Conservation (phyloP, 2,797 vertebrate genomes). For the Kryptolebias ocellatus region DNA sequence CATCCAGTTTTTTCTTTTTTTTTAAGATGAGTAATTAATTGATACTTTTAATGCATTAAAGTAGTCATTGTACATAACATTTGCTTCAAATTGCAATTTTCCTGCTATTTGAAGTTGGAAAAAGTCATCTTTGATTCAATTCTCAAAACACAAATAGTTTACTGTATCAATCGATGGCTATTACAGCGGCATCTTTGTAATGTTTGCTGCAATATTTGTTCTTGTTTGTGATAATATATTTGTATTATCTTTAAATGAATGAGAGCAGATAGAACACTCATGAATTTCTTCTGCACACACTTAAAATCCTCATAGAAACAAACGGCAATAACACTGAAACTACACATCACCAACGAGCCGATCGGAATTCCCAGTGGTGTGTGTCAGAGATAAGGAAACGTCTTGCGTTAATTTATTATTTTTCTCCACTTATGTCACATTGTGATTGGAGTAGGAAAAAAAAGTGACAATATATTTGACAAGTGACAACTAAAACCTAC, state of each 20-base stretch:
- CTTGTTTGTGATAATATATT: background rate
- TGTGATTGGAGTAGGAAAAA: constrained; percentile 11
- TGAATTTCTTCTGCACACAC: background rate
- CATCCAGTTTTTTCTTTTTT: background rate
- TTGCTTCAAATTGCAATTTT: no score
- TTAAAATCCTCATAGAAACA: constrained; percentile 32
- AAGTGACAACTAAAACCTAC: constrained; percentile 57
- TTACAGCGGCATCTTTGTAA: background rate
- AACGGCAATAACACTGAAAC: constrained; percentile 45
- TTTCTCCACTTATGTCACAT: constrained; percentile 29
- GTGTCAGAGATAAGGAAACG: constrained; percentile 56
- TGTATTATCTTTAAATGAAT: constrained; percentile 2
- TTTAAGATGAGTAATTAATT: background rate
- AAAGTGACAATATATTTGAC: constrained; percentile 34
- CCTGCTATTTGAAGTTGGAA: background rate
- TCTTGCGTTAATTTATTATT: constrained; percentile 14
- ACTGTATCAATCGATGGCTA: no score
- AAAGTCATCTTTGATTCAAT: background rate
- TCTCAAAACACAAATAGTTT: constrained; percentile 3
- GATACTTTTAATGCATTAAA: no score
- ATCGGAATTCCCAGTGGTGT: constrained; percentile 61
- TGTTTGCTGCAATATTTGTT: constrained; percentile 18
- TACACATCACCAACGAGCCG: constrained; percentile 43
- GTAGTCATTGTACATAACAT: no score
- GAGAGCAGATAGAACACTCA: constrained; percentile 33